Evolutionary conservation across 1,140 invertebrate species (phyloP), one percentile per base, ranked within the genome.

Genomic region (Mesaphorura yosii): DNA sequence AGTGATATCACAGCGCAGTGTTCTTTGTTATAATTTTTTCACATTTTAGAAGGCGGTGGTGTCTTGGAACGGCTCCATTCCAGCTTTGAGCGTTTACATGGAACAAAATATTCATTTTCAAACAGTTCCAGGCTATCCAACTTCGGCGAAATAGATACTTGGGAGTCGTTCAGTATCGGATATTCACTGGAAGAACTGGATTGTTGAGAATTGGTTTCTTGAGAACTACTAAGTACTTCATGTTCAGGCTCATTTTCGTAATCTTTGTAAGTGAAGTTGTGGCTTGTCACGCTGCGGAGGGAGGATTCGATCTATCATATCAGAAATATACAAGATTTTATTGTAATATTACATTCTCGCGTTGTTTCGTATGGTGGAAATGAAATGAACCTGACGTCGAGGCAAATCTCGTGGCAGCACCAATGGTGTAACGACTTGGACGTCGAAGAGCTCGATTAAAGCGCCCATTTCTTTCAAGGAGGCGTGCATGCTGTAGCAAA

Each of bases 401-500:
- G 51, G 46, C 40, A 26, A 53, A n/a, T 58, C 55, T 15, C 20
- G n/a, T 42, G 53, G 66, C 28, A 64, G 57, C 4, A 77, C 77
- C 63, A 75, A 76, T 2, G 76, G 67, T 60, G 72, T 65, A 49
- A 79, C 64, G 26, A 70, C 56, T 25, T 66, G 65, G n/a, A 76
- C 74, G 40, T 72, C 65, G 42, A 79, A 69, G 65, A 76, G 75
- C 41, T 69, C 51, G 25, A 80, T 58, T 59, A 80, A 74, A 29
- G 67, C 67, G 34, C 65, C 65, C 1, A 79, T 62, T 68, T 81
- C 78, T 23, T 69, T 59, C 41, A 72, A 72, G 34, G 80, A 82
- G 22, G 76, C 74, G 63, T 84, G 81, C 14, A 71, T 77, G 1
- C 80, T 74, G 58, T 78, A 82, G 63, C 79, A 83, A 71, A 67